These are phyloP conservation scores for Antennarius striatus DNA, from an alignment of 2,113 vertebrate species.

Conservation along the genomic window DNA sequence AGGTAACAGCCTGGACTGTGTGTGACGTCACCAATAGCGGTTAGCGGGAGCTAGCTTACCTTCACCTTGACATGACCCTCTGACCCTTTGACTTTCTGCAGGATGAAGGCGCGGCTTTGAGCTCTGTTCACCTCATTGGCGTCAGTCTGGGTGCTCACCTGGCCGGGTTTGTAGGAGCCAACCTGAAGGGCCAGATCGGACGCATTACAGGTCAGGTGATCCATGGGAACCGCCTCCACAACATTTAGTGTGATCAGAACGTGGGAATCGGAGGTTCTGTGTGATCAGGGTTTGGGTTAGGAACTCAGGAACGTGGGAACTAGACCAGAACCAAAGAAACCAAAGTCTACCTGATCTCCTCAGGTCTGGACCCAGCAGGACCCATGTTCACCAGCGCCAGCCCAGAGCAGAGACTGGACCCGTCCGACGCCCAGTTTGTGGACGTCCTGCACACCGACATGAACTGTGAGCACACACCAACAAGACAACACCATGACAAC, in stretches of 20 bases:
- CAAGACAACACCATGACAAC: not conserved
- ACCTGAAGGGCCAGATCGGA: constrained; percentile 87
- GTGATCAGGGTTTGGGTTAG: too few species aligned
- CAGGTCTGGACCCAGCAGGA: constrained; percentile 94
- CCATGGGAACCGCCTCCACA: too few species aligned
- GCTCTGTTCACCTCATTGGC: constrained; percentile 87
- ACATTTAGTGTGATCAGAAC: too few species aligned
- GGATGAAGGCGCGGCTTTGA: constrained; percentile 85
- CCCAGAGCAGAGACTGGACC: constrained; percentile 81
- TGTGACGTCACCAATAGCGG: too few species aligned
- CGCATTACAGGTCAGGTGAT: constrained; percentile 90
- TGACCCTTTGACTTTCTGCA: constrained; percentile 48
- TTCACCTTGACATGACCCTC: not conserved
- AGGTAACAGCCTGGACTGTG: too few species aligned
- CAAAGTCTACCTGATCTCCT: not conserved
- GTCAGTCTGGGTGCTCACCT: constrained; percentile 96
- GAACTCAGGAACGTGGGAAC: too few species aligned
- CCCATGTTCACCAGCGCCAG: constrained; percentile 84
- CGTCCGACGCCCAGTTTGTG: constrained; percentile 89
- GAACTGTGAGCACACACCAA: constrained; percentile 79
- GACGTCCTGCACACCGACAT: constrained; percentile 93
- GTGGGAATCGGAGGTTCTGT: too few species aligned
- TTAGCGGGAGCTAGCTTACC: too few species aligned
- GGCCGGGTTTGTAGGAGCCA: constrained; percentile 90
- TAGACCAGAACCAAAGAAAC: too few species aligned